phyloP scores from a whole-genome alignment of 2,113 vertebrate species.

The Oncorhynchus tshawytscha region DNA sequence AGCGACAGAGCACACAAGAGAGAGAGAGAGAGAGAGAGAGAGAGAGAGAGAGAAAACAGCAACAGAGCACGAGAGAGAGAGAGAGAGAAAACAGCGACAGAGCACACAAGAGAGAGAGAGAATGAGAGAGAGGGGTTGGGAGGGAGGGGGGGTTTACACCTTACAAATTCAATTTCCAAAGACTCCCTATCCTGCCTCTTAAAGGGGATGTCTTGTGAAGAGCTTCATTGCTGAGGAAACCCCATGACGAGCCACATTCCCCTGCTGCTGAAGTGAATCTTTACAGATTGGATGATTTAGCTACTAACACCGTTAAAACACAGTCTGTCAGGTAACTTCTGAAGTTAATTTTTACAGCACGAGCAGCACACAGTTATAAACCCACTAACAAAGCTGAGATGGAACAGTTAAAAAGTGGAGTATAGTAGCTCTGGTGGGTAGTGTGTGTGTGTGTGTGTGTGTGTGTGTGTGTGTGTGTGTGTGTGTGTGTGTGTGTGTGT shows the following conservation, averaged over 20 bases:
- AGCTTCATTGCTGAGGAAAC: neutral
- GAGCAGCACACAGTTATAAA: constrained; percentile 35
- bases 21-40: no score
- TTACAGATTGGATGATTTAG: no score
- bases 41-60: no score
- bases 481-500: constrained; percentile 32
- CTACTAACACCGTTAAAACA: no score
- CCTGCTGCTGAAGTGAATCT: no score
- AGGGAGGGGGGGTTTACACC: neutral
- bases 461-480: no score
- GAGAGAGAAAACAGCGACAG: neutral
- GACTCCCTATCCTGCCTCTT: neutral
- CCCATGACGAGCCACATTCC: no score
- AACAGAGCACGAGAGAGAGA: neutral
- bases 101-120: neutral
- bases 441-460: no score
- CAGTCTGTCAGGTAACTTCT: neutral
- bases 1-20: no score
- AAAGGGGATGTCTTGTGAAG: neutral
- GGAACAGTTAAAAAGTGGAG: constrained; percentile 42
- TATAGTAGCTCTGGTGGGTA: neutral
- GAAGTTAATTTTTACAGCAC: constrained; percentile 15
- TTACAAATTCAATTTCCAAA: neutral
- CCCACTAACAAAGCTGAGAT: constrained; percentile 33
- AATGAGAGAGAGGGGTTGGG: neutral